Evolutionary conservation across 2,888 invertebrate species (phyloP).

Genomic region (Troilus luridus): DNA sequence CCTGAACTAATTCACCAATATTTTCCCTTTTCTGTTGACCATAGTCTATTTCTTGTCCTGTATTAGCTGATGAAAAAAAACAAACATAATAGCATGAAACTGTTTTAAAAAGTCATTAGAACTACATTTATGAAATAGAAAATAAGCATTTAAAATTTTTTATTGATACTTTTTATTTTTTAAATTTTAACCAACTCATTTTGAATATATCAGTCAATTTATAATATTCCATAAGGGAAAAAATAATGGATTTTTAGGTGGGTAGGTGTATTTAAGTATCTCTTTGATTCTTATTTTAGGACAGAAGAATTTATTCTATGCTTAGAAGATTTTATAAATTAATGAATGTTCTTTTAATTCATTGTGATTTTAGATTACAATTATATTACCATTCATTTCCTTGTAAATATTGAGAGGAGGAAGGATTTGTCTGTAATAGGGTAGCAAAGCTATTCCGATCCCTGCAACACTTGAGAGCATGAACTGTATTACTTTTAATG

Average conservation of each 20-base stretch:
- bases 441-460: conserved; percentile 95
- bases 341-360: neutral
- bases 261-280: too few species aligned
- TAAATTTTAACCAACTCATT: too few species aligned
- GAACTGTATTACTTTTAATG: conserved; percentile 88
- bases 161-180: too few species aligned
- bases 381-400: conserved; percentile 79
- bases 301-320: too few species aligned
- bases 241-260: too few species aligned
- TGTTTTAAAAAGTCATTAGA: neutral
- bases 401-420: conserved; percentile 89
- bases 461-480: conserved; percentile 87
- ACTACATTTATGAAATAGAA: too few species aligned
- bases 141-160: too few species aligned
- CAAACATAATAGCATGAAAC: neutral
- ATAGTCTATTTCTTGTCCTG: conserved; percentile 92
- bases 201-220: too few species aligned
- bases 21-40: conserved; percentile 88
- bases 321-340: neutral
- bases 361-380: neutral
- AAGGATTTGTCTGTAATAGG: conserved; percentile 94
- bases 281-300: too few species aligned
- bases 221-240: too few species aligned
- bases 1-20: conserved; percentile 91
- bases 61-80: conserved; percentile 66